Percentiles rank a stretch among this genome's conserved stretches.
Conservation (phyloP, 2,888 invertebrate species). For the Gonocerus acuteangulatus region DNA sequence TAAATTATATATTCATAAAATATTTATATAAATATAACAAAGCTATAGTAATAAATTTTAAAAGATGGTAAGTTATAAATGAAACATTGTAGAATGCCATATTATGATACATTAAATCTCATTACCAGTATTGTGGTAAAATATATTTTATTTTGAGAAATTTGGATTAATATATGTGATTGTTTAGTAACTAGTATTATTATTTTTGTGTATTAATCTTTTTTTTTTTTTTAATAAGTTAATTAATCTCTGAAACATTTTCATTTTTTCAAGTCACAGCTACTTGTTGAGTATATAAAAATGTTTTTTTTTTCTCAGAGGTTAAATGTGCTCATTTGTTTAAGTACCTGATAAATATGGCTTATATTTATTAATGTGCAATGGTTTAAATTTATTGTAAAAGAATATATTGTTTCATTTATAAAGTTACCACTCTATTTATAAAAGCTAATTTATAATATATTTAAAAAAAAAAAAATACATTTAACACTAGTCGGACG, state of each 20-base stretch:
- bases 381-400: no score
- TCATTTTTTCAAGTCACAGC: no score
- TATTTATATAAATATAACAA: conserved; percentile 3
- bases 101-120: neutral
- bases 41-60: neutral
- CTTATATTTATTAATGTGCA: no score
- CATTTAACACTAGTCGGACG: conserved; percentile 24
- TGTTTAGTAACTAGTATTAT: no score
- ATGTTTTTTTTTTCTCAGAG: no score
- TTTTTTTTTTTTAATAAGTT: neutral
- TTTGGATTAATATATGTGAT: no score
- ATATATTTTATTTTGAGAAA: no score
- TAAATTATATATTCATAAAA: conserved; percentile 12
- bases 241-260: no score
- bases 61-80: conserved; percentile 1
- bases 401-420: neutral
- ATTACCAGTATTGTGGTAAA: neutral
- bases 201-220: neutral
- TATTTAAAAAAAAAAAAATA: conserved; percentile 1
- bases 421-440: conserved; percentile 16
- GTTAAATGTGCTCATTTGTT: no score
- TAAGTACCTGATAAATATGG: no score
- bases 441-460: neutral
- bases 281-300: no score
- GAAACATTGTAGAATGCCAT: neutral